These are phyloP conservation scores for Barypeithes pellucidus DNA, from an alignment of 2,888 invertebrate species.

Conservation along the genomic window DNA sequence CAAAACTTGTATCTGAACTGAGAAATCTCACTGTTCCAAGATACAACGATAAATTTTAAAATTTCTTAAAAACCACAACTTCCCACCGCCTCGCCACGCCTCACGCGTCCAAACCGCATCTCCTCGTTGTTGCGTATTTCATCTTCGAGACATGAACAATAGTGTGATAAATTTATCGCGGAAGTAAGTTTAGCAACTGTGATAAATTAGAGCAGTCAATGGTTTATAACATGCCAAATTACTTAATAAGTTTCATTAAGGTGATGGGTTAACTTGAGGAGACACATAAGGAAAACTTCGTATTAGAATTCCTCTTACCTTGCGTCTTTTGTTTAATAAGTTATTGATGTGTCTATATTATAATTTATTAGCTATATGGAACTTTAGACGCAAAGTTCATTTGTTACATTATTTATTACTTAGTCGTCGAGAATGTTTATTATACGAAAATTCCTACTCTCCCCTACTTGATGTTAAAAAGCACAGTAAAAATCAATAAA, in stretches of 20 bases:
- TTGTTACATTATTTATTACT: conserved; percentile 19
- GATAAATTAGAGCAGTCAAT: conserved; percentile 38
- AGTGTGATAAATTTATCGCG: conserved; percentile 36
- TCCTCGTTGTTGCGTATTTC: conserved; percentile 14
- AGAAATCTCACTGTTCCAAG: too few relatives aligned
- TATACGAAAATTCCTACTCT: not conserved
- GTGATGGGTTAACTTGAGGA: conserved; percentile 22
- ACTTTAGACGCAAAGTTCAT: not conserved
- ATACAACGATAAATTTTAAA: not conserved
- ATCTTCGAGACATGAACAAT: conserved; percentile 29
- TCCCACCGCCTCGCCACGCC: not conserved
- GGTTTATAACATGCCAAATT: conserved; percentile 37
- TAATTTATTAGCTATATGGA: conserved; percentile 10
- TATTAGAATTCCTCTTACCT: conserved; percentile 24
- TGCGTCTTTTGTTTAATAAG: conserved; percentile 23
- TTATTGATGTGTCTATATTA: conserved; percentile 26
- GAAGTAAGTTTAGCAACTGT: conserved; percentile 35
- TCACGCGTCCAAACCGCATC: conserved; percentile 15
- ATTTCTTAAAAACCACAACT: not conserved
- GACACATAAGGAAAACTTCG: conserved; percentile 19
- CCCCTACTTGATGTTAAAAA: too few relatives aligned
- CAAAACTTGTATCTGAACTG: too few relatives aligned
- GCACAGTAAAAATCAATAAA: too few relatives aligned
- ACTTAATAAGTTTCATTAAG: conserved; percentile 40
- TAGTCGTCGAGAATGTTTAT: not conserved